Evolutionary conservation across 1,140 invertebrate genomes (phyloP), one percentile per base, ranked within the genome.

Genomic region (Dendrolimus kikuchii): DNA sequence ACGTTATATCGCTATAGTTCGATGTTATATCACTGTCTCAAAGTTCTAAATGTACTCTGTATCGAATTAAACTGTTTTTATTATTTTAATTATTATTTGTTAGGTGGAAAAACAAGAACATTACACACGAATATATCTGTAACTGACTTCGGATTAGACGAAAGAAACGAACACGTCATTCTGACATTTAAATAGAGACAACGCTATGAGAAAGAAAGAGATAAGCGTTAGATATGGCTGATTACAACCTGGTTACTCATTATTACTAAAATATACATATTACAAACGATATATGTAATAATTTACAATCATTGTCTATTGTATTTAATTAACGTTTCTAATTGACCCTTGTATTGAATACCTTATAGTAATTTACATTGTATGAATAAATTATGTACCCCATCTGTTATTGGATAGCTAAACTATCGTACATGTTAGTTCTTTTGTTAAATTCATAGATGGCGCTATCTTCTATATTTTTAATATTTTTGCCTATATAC

Each of bases 81-180:
- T 57, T 60, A 61, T 55, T 60, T 45, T n/a, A 49, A 40, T 43
- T 52, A 49, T 47, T 52, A 52, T 52, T 60, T 51, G 42, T 40
- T 44, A 23, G 51, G 45, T 50, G 56, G 53, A 52, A 48, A 75
- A 60, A 78, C 67, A 64, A 71, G 66, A 53, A 60, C 48, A 61
- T 66, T 55, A 66, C 59, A 55, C 57, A 51, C 62, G 63, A 70
- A 66, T 60, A 68, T 62, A 56, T 78, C 74, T 77, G 77, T 77
- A 62, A 83, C 80, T 81, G 78, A 83, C 80, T 83, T 83, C 77
- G 65, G 65, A 76, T 45, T 57, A 48, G 45, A 55, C 53, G 23
- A 23, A 46, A 57, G 56, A 49, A 57, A 55, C 56, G 56, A 68
- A 79, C 78, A 83, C 73, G 77, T 80, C 76, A 80, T 68, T 57